Evolutionary conservation across 1,140 invertebrate genomes (phyloP).

Genomic region (Mamestra configurata): DNA sequence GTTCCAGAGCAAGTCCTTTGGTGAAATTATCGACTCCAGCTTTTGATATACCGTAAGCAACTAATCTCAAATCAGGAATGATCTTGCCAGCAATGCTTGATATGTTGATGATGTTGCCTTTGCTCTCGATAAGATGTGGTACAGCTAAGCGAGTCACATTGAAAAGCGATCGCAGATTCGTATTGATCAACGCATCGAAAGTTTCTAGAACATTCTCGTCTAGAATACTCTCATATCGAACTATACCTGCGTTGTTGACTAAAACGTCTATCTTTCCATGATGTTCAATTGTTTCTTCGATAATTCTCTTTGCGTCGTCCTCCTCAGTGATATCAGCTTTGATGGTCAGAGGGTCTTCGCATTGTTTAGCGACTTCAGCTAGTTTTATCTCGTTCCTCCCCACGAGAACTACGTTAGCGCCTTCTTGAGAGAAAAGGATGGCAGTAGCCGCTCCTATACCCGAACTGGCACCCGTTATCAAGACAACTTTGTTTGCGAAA

Average conservation of each 20-base stretch:
- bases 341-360: slow-evolving; percentile 86
- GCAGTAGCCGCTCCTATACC: slow-evolving; percentile 54
- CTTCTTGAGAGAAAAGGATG: slow-evolving; percentile 55
- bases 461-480: slow-evolving; percentile 33
- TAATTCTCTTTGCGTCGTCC: slow-evolving; percentile 88
- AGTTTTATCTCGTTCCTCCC: slow-evolving; percentile 56
- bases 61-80: slow-evolving; percentile 74
- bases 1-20: slow-evolving; percentile 44
- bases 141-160: slow-evolving; percentile 91
- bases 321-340: slow-evolving; percentile 90
- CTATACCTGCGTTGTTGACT: slow-evolving; percentile 92
- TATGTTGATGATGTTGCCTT: slow-evolving; percentile 86
- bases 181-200: slow-evolving; percentile 91
- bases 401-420: slow-evolving; percentile 56
- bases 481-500: slow-evolving; percentile 56
- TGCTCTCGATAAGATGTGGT: slow-evolving; percentile 90
- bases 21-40: slow-evolving; percentile 91
- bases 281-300: slow-evolving; percentile 88
- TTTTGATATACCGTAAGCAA: slow-evolving; percentile 91
- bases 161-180: slow-evolving; percentile 91
- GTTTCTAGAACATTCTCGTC: slow-evolving; percentile 88
- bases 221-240: slow-evolving; percentile 90
- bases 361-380: slow-evolving; percentile 86
- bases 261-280: slow-evolving; percentile 90
- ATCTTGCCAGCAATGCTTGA: slow-evolving; percentile 44